phyloP scores from a whole-genome alignment of 2,888 invertebrate genomes.

The Drosophila prolongata region DNA sequence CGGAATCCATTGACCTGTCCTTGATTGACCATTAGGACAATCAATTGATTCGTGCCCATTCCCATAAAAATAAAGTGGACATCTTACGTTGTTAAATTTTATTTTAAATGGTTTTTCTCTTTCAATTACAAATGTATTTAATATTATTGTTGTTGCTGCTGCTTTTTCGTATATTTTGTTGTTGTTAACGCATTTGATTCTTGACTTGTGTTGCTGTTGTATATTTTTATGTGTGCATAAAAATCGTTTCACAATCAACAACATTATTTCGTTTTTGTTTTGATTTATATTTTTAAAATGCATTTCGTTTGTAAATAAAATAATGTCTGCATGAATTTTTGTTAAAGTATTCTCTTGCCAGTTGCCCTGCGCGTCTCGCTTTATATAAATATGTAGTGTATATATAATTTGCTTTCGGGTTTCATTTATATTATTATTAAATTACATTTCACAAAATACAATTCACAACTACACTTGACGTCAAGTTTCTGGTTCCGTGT shows the following conservation, averaged over 20 bases:
- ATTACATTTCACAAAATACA: slow-evolving; percentile 84
- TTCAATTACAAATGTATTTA: slow-evolving; percentile 77
- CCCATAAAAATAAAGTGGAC: slow-evolving; percentile 22
- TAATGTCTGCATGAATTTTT: slow-evolving; percentile 61
- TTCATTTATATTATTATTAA: slow-evolving; percentile 62
- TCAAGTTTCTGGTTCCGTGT: slow-evolving; percentile 67
- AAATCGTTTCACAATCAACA: slow-evolving; percentile 50
- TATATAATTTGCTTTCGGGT: slow-evolving; percentile 62
- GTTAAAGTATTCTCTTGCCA: slow-evolving; percentile 63
- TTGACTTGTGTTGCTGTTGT: slow-evolving; percentile 21
- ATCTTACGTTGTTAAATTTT: slow-evolving; percentile 72
- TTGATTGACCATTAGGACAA: slow-evolving; percentile 18
- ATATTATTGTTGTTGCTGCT: slow-evolving; percentile 66
- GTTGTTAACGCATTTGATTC: slow-evolving; percentile 52
- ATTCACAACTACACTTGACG: slow-evolving; percentile 83
- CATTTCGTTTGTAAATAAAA: slow-evolving; percentile 65
- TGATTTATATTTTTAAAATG: slow-evolving; percentile 49
- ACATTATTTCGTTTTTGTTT: slow-evolving; percentile 39
- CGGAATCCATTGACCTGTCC: slow-evolving; percentile 12
- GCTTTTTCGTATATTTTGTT: slow-evolving; percentile 48
- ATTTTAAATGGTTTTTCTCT: slow-evolving; percentile 67
- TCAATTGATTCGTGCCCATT: slow-evolving; percentile 13
- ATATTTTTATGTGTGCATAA: slow-evolving; percentile 50
- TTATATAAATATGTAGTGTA: slow-evolving; percentile 73
- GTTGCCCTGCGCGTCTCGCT: slow-evolving; percentile 39